phyloP scores from a whole-genome alignment of 2,113 vertebrate genomes.

The Dasyurus viverrinus region DNA sequence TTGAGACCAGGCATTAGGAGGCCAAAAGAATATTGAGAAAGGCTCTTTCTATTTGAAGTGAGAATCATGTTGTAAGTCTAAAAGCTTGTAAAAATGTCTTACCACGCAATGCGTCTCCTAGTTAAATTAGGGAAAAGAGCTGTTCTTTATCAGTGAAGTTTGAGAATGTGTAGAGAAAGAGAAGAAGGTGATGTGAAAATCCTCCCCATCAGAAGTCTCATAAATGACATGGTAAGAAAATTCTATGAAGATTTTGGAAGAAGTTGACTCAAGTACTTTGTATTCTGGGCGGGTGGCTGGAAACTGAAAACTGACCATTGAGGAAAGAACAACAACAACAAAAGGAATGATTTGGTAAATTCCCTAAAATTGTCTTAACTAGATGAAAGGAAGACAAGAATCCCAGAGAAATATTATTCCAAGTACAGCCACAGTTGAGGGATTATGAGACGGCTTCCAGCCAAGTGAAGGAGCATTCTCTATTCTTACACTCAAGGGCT shows the following conservation, averaged over 20 bases:
- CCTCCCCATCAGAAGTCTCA: not conserved
- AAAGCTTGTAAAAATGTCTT: too few species aligned
- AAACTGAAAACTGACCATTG: not conserved
- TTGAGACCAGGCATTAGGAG: not conserved
- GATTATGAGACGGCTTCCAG: not conserved
- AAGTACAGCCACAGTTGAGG: not conserved
- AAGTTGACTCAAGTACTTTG: not conserved
- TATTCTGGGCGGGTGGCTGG: not conserved
- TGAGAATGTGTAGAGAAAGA: not conserved
- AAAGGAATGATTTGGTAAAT: not conserved
- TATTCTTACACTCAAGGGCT: too few species aligned
- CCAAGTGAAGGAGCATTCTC: too few species aligned
- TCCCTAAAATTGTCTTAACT: not conserved
- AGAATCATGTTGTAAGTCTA: not conserved
- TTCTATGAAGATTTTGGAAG: not conserved
- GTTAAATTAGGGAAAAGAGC: not conserved
- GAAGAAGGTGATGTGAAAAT: not conserved
- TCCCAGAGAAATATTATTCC: not conserved
- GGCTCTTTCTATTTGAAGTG: not conserved
- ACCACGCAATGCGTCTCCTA: not conserved
- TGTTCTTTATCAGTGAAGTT: not conserved
- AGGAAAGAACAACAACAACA: not conserved
- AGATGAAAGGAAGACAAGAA: not conserved
- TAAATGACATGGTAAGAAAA: not conserved
- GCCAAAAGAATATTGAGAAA: not conserved